Evolutionary conservation across 2,888 invertebrate species (phyloP).

Genomic region (Gibbula magus): DNA sequence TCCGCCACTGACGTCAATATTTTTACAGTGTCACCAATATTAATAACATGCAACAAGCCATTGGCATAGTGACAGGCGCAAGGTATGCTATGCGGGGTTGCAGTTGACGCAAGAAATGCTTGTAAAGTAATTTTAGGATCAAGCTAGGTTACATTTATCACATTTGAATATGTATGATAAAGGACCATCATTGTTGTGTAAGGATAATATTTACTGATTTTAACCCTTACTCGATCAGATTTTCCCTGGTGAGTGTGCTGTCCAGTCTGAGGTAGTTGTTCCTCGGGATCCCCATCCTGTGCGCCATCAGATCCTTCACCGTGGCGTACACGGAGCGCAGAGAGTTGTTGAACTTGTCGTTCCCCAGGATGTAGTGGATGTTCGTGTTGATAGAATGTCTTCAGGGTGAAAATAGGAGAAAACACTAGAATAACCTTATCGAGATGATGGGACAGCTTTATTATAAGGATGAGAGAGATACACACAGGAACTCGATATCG

Average conservation of each 20-base stretch:
- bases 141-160: neutral
- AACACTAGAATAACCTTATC: conserved; percentile 39
- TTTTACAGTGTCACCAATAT: too few species aligned
- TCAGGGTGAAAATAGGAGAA: too few species aligned
- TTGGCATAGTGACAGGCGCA: too few species aligned
- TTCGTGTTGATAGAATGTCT: conserved; percentile 62
- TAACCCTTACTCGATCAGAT: conserved; percentile 33
- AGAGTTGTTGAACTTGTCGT: conserved; percentile 55
- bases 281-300: conserved; percentile 62
- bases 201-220: neutral
- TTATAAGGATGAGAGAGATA: too few species aligned
- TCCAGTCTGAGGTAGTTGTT: conserved; percentile 57
- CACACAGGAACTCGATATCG: too few species aligned
- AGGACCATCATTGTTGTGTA: too few species aligned
- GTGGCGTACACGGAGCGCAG: conserved; percentile 58
- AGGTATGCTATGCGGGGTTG: too few species aligned
- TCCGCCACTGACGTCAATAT: too few species aligned
- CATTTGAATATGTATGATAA: neutral
- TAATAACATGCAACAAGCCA: too few species aligned
- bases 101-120: too few species aligned
- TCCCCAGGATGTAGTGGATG: conserved; percentile 55
- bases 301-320: conserved; percentile 65
- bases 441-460: conserved; percentile 62
- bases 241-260: conserved; percentile 44
- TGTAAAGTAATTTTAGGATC: neutral